Conservation (phyloP, 2,888 invertebrate genomes). For the Cordilura impudica region DNA sequence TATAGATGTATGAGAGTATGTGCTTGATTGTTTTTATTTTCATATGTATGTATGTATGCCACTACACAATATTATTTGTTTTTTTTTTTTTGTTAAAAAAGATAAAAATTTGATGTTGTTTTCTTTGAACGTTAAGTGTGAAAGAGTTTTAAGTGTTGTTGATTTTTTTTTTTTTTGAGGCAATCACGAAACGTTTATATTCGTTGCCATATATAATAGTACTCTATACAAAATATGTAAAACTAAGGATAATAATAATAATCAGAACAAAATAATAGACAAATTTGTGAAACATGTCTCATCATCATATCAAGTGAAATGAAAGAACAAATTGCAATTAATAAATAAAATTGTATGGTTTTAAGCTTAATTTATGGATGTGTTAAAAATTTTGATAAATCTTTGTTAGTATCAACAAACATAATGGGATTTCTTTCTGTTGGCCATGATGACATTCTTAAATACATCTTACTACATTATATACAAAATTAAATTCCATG, state of each 20-base stretch:
- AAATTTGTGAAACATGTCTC: background rate
- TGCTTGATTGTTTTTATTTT: constrained; percentile 3
- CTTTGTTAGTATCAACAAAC: background rate
- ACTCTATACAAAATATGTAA: background rate
- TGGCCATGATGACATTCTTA: background rate
- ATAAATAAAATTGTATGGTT: background rate
- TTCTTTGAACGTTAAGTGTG: background rate
- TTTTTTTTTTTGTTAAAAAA: background rate
- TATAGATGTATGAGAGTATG: constrained; percentile 11
- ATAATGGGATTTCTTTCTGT: background rate
- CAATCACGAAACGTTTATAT: background rate
- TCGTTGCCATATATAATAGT: background rate
- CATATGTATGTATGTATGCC: background rate
- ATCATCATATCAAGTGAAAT: background rate
- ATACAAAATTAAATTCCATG: no score
- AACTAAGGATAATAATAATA: background rate
- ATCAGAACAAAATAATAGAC: background rate
- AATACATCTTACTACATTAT: no score
- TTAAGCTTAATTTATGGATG: background rate
- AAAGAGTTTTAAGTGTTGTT: background rate
- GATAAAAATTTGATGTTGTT: constrained; percentile 22
- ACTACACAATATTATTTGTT: constrained; percentile 16
- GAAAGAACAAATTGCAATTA: background rate
- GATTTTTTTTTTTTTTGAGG: background rate
- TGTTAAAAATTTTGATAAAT: background rate